Conservation (phyloP, 2,888 invertebrate species). For the Caenorhabditis sp. region DNA sequence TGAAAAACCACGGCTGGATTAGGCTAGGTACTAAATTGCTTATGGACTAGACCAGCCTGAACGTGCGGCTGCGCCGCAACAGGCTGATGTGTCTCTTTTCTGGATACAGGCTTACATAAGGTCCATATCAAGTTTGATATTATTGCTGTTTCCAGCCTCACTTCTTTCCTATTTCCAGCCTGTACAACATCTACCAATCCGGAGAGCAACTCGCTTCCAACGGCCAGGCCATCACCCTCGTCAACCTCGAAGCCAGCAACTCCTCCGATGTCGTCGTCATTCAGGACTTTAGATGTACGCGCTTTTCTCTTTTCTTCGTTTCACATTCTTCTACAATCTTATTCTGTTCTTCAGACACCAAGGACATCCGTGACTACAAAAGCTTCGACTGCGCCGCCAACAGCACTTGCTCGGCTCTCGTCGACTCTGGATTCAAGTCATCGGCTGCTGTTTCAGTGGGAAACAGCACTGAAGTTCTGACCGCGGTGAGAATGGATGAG, state of each 20-base stretch:
- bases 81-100: too few relatives aligned
- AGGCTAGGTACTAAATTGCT: too few relatives aligned
- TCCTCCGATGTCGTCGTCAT: constrained; percentile 18
- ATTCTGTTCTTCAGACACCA: background rate
- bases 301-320: too few relatives aligned
- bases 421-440: constrained; percentile 11
- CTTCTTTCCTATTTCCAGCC: too few relatives aligned
- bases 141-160: too few relatives aligned
- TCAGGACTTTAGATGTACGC: constrained; percentile 22
- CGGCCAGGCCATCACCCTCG: background rate
- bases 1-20: too few relatives aligned
- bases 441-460: constrained; percentile 12
- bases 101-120: too few relatives aligned
- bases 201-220: constrained; percentile 17
- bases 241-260: constrained; percentile 30
- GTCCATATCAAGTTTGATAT: too few relatives aligned
- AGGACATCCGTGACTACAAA: constrained; percentile 23
- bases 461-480: background rate
- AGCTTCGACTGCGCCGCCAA: constrained; percentile 11
- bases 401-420: background rate
- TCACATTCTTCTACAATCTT: background rate
- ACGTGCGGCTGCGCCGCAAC: too few relatives aligned
- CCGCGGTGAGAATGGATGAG: constrained; percentile 17
- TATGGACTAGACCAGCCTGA: too few relatives aligned
- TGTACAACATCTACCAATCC: constrained; percentile 20